These are phyloP conservation scores for Catostylus mosaicus DNA, from an alignment of 30 jellyfish, hydroid and myxozoan genomes.

Conservation along the genomic window DNA sequence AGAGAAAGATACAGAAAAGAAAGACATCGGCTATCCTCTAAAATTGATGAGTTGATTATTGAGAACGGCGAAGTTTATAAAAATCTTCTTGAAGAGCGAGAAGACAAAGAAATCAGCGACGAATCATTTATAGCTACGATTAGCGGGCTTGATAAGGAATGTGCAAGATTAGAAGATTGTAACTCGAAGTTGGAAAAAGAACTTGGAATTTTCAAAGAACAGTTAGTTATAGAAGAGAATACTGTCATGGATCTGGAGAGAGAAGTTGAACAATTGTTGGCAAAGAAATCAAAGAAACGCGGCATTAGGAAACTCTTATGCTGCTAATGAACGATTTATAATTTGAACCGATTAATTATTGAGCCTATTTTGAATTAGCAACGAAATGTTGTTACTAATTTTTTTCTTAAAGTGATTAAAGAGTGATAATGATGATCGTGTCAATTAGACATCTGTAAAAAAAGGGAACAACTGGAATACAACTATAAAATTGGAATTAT, in stretches of 20 bases:
- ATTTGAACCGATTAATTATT: no score
- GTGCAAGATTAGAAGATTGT: background rate
- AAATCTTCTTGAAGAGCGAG: background rate
- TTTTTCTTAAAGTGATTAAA: no score
- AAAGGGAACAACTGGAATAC: no score
- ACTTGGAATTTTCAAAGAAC: background rate
- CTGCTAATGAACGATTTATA: no score
- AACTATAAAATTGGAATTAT: no score
- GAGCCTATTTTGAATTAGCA: no score
- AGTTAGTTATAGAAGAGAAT: background rate
- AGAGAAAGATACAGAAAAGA: background rate
- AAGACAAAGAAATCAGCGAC: background rate
- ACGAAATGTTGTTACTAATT: no score
- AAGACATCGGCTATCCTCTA: background rate
- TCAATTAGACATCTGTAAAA: no score
- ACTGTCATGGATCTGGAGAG: background rate
- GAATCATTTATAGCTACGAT: background rate
- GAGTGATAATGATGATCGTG: no score
- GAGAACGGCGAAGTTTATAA: background rate
- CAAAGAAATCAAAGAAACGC: background rate
- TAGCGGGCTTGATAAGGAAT: background rate
- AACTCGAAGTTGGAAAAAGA: background rate
- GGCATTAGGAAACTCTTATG: background rate
- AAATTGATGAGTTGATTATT: background rate
- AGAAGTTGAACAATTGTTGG: background rate